Evolutionary conservation across 2,797 vertebrate species (phyloP).

Genomic region (Enteromius fasciolatus): DNA sequence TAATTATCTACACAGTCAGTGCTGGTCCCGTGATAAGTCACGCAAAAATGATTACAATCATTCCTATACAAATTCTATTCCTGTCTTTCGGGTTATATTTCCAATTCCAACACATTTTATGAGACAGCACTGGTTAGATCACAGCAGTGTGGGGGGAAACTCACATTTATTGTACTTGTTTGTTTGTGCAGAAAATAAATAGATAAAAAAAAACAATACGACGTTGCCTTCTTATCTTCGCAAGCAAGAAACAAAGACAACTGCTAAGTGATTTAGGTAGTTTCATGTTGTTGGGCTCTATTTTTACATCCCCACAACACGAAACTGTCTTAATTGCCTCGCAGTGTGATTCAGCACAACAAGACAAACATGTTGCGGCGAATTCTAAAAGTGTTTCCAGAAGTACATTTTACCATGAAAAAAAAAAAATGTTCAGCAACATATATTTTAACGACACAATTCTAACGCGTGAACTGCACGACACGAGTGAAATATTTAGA

Average conservation of each 20-base stretch:
- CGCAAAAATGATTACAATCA: neutral
- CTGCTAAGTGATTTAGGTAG: constrained; percentile 98
- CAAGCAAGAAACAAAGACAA: constrained; percentile 65
- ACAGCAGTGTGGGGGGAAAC: neutral
- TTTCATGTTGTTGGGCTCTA: constrained; percentile 97
- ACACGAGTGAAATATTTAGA: constrained; percentile 43
- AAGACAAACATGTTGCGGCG: constrained; percentile 15
- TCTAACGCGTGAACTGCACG: neutral
- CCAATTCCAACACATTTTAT: neutral
- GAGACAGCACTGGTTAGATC: neutral
- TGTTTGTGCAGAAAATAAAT: constrained; percentile 46
- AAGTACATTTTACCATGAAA: neutral
- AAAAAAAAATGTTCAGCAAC: neutral
- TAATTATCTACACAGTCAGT: neutral
- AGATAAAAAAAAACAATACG: neutral
- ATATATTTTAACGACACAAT: neutral
- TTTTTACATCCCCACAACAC: constrained; percentile 90
- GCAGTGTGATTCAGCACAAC: constrained; percentile 66
- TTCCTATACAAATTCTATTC: neutral
- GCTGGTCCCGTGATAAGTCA: neutral
- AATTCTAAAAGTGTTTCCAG: neutral
- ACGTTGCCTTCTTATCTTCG: constrained; percentile 21
- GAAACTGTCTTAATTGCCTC: constrained; percentile 98
- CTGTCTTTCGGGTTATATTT: neutral
- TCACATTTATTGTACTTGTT: constrained; percentile 10